A percentile compares a stretch with the other conserved stretches of the same genome.
Conservation (phyloP, 2,888 invertebrate species). For the Vesta saturnalis region DNA sequence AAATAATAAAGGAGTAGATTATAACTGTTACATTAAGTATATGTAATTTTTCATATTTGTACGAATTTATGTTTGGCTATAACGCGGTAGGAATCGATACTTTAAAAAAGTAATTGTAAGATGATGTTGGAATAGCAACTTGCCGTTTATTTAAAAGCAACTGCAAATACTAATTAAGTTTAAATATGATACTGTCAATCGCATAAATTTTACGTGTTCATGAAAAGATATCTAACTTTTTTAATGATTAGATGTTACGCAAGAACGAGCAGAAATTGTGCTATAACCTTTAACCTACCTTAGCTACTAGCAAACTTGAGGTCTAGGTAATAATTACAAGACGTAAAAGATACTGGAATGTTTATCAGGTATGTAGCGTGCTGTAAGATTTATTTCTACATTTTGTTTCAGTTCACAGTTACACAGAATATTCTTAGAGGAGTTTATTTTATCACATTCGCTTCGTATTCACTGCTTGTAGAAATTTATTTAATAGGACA, state of each 20-base stretch:
- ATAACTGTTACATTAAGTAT: too few relatives aligned
- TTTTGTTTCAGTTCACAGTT: conserved; percentile 50
- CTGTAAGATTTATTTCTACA: conserved; percentile 48
- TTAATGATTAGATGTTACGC: conserved; percentile 29
- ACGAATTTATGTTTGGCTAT: too few relatives aligned
- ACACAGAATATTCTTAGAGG: conserved; percentile 45
- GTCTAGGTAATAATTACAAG: conserved; percentile 38
- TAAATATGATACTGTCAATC: neutral
- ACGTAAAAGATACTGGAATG: conserved; percentile 37
- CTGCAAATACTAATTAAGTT: neutral
- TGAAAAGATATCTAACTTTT: conserved; percentile 22
- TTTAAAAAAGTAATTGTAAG: too few relatives aligned
- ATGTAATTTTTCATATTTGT: too few relatives aligned
- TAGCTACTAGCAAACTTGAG: conserved; percentile 33
- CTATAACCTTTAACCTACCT: conserved; percentile 29
- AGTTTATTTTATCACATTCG: conserved; percentile 42
- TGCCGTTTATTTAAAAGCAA: neutral
- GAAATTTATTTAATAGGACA: conserved; percentile 39
- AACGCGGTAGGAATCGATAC: too few relatives aligned
- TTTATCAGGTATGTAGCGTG: conserved; percentile 38
- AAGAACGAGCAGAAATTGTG: conserved; percentile 22
- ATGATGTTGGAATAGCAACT: neutral
- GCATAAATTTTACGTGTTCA: conserved; percentile 15
- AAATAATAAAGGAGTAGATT: too few relatives aligned
- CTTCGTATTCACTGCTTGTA: conserved; percentile 29